Base-by-base conservation (phyloP, 2,797 vertebrate species). In the Cygnus olor region DNA sequence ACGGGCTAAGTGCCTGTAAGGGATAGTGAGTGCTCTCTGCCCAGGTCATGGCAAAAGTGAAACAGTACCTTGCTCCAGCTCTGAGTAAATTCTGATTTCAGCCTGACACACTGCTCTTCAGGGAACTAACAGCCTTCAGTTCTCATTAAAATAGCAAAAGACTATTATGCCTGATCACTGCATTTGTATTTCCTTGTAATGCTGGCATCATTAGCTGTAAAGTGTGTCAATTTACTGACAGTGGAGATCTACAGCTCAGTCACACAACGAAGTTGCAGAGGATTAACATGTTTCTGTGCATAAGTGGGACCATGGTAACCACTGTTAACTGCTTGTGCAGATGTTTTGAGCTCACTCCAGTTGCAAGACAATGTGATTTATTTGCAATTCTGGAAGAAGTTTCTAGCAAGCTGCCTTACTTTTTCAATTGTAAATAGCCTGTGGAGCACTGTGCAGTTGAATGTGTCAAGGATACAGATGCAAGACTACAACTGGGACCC, bases 121-220 rank as follows among this genome's bases (percentile, higher is more conserved):
- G n/a, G 91, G 34, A 84, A 63, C 28, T 54, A 81, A 42, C 8
- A 73, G 34, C 27, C 60, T 34, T 42, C 16, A 77, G 36, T 76
- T 90, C 83, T 88, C 86, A 82, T 93, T 96, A 93, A 88, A 94
- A 80, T 47, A 82, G 10, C 44, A 9, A 69, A 94, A 82, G 88
- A 4, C 63, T 84, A 86, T 88, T 95, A 76, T 85, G 51, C 28
- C 60, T 93, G 89, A 89, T 94, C 66, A 76, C 54, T 2, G 6
- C 92, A 58, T 80, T 90, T 96, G 54, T 91, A 74, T 85, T 95
- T 93, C 30, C 24, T 73, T 79, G 42, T 66, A 74, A 58, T 81
- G 42, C 65, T 70, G 73, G 83, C 80, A 88, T 90, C 74, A 66
- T 92, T 89, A 92, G 34, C 68, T 92, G 21, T 61, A 71, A 91